Conservation (phyloP, 2,888 invertebrate genomes). For the Nemoura dubitans region DNA sequence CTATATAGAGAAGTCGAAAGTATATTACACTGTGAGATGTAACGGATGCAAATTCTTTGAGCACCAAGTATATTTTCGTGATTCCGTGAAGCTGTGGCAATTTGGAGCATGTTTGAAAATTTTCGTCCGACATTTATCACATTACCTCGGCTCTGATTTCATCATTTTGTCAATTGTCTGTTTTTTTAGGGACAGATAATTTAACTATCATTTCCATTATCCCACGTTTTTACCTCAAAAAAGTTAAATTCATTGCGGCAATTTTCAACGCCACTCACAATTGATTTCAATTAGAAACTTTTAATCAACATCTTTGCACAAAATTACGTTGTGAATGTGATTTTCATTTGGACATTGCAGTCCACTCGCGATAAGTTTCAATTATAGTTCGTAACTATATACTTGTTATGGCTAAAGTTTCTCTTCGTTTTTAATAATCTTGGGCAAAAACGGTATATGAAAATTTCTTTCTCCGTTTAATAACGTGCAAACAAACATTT, state of each 20-base stretch:
- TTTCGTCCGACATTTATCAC: neutral
- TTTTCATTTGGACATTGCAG: neutral
- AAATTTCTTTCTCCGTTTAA: neutral
- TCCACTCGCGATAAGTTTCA: neutral
- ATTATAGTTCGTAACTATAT: neutral
- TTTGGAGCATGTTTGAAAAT: neutral
- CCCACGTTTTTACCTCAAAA: neutral
- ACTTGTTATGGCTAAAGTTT: neutral
- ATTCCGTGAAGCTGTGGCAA: neutral
- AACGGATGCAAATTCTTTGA: conserved; percentile 3
- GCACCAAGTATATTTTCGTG: neutral
- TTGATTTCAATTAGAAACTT: conserved; percentile 28
- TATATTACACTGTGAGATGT: neutral
- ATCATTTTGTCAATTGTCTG: too few relatives aligned
- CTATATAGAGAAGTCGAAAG: conserved; percentile 17
- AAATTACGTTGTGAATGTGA: neutral
- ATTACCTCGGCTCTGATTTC: too few relatives aligned
- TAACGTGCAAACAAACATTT: neutral
- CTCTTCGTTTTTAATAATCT: conserved; percentile 4
- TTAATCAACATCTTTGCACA: conserved; percentile 30
- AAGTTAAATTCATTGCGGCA: neutral
- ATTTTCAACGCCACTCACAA: neutral
- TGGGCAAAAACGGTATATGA: neutral
- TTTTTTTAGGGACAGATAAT: too few relatives aligned
- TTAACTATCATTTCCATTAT: too few relatives aligned